phyloP scores from a whole-genome alignment of 2,888 invertebrate species.

The Peribatodes rhomboidaria region DNA sequence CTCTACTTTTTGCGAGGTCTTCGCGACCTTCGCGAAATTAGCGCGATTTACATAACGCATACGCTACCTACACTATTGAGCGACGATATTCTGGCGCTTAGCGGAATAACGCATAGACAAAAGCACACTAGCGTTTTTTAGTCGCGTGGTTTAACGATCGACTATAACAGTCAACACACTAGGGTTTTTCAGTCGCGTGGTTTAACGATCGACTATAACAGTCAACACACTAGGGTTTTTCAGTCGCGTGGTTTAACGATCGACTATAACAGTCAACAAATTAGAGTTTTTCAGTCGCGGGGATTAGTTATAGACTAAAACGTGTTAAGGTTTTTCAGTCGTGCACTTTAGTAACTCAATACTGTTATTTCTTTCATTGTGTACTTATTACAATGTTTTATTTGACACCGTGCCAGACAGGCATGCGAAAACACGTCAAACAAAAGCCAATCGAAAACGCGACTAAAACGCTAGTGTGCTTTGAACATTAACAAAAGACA shows the following conservation, averaged over 20 bases:
- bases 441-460: background rate
- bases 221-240: background rate
- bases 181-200: background rate
- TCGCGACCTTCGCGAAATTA: constrained; percentile 79
- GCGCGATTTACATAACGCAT: constrained; percentile 78
- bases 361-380: too few relatives aligned
- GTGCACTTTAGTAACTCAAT: background rate
- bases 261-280: background rate
- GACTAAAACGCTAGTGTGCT: constrained; percentile 12
- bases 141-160: background rate
- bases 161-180: background rate
- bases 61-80: constrained; percentile 63
- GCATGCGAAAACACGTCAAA: background rate
- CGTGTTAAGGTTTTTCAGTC: background rate
- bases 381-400: background rate
- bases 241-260: background rate
- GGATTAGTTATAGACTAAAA: background rate
- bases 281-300: background rate
- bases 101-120: background rate
- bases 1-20: constrained; percentile 80
- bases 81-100: constrained; percentile 21
- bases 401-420: background rate
- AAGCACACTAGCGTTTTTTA: constrained; percentile 1
- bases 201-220: background rate
- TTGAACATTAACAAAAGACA: constrained; percentile 5